A percentile compares a stretch with the other conserved stretches of the same genome.
These are phyloP conservation scores for Geophilus truncorum DNA, from an alignment of 2,888 invertebrate genomes.

Conservation along the genomic window DNA sequence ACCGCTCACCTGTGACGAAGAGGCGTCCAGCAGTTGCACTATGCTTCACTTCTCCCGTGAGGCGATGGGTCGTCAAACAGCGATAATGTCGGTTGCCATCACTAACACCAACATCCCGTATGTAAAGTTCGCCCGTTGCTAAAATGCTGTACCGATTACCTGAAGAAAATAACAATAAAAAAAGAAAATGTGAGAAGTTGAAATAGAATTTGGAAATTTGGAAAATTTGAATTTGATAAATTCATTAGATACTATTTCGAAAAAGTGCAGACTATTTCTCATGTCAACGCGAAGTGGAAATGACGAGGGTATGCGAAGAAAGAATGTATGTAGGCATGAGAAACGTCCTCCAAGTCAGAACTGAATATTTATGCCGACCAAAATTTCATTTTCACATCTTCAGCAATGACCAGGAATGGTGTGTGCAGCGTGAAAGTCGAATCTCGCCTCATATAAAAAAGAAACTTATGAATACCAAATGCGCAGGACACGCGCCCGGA, in stretches of 20 bases:
- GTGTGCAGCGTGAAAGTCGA: not conserved
- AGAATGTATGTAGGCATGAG: not conserved
- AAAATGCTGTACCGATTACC: constrained; percentile 36
- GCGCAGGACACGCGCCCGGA: not conserved
- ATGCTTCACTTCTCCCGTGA: constrained; percentile 35
- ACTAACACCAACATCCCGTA: constrained; percentile 35
- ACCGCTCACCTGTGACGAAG: constrained; percentile 36
- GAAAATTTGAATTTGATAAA: not conserved
- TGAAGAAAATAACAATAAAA: not conserved
- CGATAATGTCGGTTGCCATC: constrained; percentile 35
- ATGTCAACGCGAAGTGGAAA: not conserved
- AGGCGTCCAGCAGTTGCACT: constrained; percentile 37
- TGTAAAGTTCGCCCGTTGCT: constrained; percentile 36
- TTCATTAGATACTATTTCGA: not conserved
- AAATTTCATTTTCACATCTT: not conserved
- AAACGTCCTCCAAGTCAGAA: not conserved
- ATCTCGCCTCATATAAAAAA: not conserved
- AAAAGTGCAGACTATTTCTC: not conserved
- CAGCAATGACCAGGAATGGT: not conserved
- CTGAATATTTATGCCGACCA: constrained; percentile 1
- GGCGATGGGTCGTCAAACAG: constrained; percentile 36
- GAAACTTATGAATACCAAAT: constrained; percentile 16
- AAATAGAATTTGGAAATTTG: not conserved
- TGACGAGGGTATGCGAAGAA: not conserved
- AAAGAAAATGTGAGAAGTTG: not conserved